Base-by-base conservation (phyloP, 2,113 vertebrate species). In the Rhadina sibilatrix region DNA sequence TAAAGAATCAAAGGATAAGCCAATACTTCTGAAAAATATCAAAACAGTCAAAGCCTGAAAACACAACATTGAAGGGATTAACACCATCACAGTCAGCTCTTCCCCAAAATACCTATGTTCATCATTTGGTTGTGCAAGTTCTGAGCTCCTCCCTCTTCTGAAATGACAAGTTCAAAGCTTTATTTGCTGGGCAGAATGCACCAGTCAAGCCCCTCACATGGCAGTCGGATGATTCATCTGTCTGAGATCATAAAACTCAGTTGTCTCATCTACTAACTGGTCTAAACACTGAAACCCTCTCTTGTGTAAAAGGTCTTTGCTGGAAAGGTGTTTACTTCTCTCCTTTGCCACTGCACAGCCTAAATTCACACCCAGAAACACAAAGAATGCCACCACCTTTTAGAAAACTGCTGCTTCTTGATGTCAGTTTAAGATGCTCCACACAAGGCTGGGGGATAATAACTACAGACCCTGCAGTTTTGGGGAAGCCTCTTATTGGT, bases 61-160 rank as follows among this genome's bases (percentile, higher is more conserved):
- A 70, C 15, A 53, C 0, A 0, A 16, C 11, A 18, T 4, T 38
- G 15, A 81, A 30, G 40, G 18, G 31, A 83, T 69, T 23, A 80
- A 33, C 27, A 69, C 16, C 10, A 56, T n/a, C 49, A 66, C 15
- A 21, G 1, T n/a, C 70, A 85, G 31, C 14, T 88, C 33, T 65
- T 37, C 33, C 24, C 8, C 2, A 7, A 82, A 52, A 44, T 24
- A 87, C 5, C 22, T 17, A 18, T 54, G 63, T 52, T 59, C 44
- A 59, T 47, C 23, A 63, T 66, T 35, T 78, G 31, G 63, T 53
- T 30, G 15, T 25, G 18, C 24, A 74, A 87, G 6, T 53, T 68
- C 69, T 65, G 65, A 87, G 40, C n/a, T 76, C 24, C 46, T 82
- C 46, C 24, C 47, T 71, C 31, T 59, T 79, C 53, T 46, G 57